Evolutionary conservation across 2,797 vertebrate species (phyloP).

Genomic region (Artibeus jamaicensis): DNA sequence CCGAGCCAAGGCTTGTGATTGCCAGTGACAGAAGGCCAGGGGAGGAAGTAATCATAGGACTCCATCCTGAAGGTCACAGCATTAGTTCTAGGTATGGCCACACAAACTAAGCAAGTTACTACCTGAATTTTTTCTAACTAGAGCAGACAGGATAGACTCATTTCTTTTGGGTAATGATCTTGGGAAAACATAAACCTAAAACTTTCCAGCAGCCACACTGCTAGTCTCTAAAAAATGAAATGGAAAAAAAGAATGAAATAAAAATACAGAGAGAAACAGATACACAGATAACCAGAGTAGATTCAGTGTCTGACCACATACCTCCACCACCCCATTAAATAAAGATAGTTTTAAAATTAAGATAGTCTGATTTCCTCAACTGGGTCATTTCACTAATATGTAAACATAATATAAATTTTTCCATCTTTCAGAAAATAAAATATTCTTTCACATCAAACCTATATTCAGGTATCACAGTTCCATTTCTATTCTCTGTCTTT

Average conservation of each 20-base stretch:
- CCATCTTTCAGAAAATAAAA: background rate
- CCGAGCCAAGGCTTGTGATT: background rate
- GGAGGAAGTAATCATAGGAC: background rate
- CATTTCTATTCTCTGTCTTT: background rate
- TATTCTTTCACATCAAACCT: background rate
- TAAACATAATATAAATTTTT: background rate
- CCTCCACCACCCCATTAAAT: background rate
- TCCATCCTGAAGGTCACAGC: background rate
- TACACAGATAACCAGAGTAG: background rate
- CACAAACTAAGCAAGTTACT: background rate
- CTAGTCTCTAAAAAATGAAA: background rate
- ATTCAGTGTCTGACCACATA: background rate
- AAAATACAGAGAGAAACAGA: background rate
- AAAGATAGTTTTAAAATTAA: background rate
- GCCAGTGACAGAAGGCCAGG: background rate
- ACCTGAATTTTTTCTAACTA: slow-evolving; percentile 16
- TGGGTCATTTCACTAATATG: slow-evolving; percentile 10
- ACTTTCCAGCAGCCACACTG: background rate
- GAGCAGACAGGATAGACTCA: background rate
- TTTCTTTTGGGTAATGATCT: background rate
- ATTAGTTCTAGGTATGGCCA: background rate
- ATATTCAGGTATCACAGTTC: background rate
- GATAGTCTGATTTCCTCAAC: background rate
- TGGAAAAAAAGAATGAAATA: background rate
- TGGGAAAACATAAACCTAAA: slow-evolving; percentile 5